Evolutionary conservation across 1,140 invertebrate species (phyloP), one percentile per base, ranked within the genome.

Genomic region (Apis dorsata): DNA sequence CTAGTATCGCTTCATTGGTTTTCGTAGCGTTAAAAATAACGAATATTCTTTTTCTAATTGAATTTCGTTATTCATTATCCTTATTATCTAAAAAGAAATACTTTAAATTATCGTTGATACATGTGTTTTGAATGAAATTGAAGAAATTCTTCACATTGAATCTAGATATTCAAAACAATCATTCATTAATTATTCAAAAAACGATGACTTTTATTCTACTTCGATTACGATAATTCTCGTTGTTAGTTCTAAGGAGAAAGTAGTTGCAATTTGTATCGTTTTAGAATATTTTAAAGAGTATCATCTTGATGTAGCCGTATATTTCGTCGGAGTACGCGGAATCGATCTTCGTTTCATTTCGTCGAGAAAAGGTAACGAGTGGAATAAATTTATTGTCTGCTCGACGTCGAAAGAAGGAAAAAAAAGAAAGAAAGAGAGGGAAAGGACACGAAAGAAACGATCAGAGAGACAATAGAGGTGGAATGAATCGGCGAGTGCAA

Each of bases 391-490:
- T 75, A 81, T 66, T 55, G 71, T 81, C 21, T 55, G 4, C 28
- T 19, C n/a, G 57, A 28, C 9, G 51, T n/a, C 13, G 11, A 75
- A 75, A 72, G 11, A 9, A 21, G 11, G 4, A 24, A 72, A 9
- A 28, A 44, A 34, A 8, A 12, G 24, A 62, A 62, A 65, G 57
- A 79, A 79, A 51, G 21, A 49, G 7, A 9, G 12, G 34, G 49
- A 19, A 49, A 51, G 24, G 24, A n/a, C 55, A 55, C 21, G 59
- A 57, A 69, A 75, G 70, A 49, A 55, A 49, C 28, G 68, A 60
- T 71, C 70, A 55, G 53, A 72, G 57, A 88, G 77, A 84, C 81
- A 83, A 85, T 85, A 34, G 83, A 51, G 79, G 85, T 82, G 59
- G 83, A 44, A 69, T 60, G 34, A 44, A 70, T 72, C 55, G 53